These are phyloP conservation scores for Sebastolobus altivelis DNA, from an alignment of 2,797 vertebrate genomes.

Conservation along the genomic window DNA sequence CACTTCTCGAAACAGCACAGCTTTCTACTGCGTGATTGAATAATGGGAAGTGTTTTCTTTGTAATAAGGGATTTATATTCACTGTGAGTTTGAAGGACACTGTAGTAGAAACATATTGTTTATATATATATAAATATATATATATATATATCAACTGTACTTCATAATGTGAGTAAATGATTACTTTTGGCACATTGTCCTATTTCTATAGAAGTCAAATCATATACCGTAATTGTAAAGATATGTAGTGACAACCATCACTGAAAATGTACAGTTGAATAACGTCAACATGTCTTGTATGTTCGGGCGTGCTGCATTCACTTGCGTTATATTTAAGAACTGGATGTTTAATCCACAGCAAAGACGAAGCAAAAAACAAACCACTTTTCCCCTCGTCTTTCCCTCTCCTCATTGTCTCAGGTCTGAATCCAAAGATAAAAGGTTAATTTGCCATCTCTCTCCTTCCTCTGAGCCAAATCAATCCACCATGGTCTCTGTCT, in stretches of 20 bases:
- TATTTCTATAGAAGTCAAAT: conserved; percentile 7
- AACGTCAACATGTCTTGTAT: neutral
- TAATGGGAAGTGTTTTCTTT: conserved; percentile 65
- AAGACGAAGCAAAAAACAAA: neutral
- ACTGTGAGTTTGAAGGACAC: conserved; percentile 49
- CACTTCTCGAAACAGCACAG: conserved; percentile 34
- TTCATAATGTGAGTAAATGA: conserved; percentile 10
- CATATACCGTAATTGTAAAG: neutral
- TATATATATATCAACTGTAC: conserved; percentile 12
- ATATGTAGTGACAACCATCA: conserved; percentile 8
- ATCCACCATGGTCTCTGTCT: conserved; percentile 67
- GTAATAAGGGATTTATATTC: conserved; percentile 56
- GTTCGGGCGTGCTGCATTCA: neutral
- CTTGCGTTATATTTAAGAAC: neutral
- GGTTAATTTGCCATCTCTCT: conserved; percentile 78
- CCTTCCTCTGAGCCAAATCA: conserved; percentile 78
- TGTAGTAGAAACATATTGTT: conserved; percentile 32
- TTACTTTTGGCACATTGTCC: conserved; percentile 12
- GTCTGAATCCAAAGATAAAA: conserved; percentile 72
- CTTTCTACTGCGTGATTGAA: conserved; percentile 62
- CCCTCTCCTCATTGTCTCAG: conserved; percentile 36
- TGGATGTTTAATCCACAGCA: neutral
- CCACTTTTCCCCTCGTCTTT: neutral
- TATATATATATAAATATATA: neutral
- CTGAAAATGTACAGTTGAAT: conserved; percentile 26